These are phyloP conservation scores for Lepidochitona cinerea DNA, from an alignment of 2,888 invertebrate genomes.

Conservation along the genomic window DNA sequence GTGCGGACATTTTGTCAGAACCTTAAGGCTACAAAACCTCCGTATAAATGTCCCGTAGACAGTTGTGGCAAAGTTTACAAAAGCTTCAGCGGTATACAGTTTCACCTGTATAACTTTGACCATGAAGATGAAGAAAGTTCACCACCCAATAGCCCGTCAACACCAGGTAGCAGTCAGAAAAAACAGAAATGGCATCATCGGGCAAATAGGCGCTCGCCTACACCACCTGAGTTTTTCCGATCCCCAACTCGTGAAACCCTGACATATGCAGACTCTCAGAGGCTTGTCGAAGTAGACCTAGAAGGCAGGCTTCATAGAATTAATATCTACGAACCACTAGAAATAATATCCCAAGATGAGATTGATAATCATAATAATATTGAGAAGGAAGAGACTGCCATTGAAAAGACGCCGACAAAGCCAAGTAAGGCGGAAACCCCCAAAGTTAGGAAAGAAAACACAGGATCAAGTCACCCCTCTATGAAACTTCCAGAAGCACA, in stretches of 20 bases:
- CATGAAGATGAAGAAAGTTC: constrained; percentile 77
- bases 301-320: constrained; percentile 82
- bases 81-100: constrained; percentile 87
- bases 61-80: constrained; percentile 90
- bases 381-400: constrained; percentile 66
- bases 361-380: constrained; percentile 67
- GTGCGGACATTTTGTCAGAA: constrained; percentile 88
- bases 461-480: constrained; percentile 16
- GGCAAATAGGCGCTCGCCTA: constrained; percentile 60
- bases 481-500: constrained; percentile 80
- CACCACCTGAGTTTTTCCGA: constrained; percentile 68
- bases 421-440: constrained; percentile 33
- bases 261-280: constrained; percentile 87
- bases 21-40: constrained; percentile 85
- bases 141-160: constrained; percentile 42
- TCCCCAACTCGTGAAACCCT: constrained; percentile 77
- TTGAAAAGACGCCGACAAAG: constrained; percentile 40
- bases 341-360: constrained; percentile 69
- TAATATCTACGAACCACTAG: constrained; percentile 73
- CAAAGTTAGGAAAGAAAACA: constrained; percentile 50
- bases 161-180: constrained; percentile 6
- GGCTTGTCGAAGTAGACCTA: constrained; percentile 89
- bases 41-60: constrained; percentile 88
- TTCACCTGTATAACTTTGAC: constrained; percentile 88
- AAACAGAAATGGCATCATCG: constrained; percentile 61